Percentiles rank a stretch among this genome's conserved stretches.
Conservation (phyloP, 2,797 vertebrate genomes). For the Dendrocincla fuliginosa region DNA sequence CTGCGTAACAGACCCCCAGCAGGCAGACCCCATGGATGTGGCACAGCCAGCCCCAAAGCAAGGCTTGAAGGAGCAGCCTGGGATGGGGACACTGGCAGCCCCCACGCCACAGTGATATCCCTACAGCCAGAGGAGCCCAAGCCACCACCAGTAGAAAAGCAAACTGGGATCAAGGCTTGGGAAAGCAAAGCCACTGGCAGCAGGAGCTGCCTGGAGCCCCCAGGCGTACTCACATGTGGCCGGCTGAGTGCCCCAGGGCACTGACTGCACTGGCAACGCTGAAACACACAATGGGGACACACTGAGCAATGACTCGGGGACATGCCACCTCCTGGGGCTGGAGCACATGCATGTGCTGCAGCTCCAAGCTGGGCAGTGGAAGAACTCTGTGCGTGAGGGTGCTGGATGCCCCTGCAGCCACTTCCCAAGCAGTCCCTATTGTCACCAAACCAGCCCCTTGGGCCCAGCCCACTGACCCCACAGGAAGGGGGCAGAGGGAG, state of each 20-base stretch:
- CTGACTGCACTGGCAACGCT: conserved; percentile 75
- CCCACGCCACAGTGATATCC: neutral
- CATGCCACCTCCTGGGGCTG: neutral
- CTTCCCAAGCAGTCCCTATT: neutral
- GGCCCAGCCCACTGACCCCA: neutral
- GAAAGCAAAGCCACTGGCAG: neutral
- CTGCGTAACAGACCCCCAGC: neutral
- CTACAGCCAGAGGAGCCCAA: neutral
- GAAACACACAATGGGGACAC: conserved; percentile 67
- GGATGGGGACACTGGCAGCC: neutral
- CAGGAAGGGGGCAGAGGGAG: neutral
- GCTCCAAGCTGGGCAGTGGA: neutral
- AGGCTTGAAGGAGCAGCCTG: neutral
- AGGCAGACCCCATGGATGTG: fast-evolving
- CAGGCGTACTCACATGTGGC: conserved; percentile 75
- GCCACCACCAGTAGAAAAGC: neutral
- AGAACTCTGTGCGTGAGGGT: neutral
- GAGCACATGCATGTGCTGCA: fast-evolving
- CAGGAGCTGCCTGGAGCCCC: conserved; percentile 13
- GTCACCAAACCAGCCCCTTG: neutral
- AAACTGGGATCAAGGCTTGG: neutral
- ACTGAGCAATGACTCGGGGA: neutral
- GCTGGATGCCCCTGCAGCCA: neutral
- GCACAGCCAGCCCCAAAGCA: neutral
- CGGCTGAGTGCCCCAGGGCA: conserved; percentile 71